phyloP scores from a whole-genome alignment of 1,140 invertebrate species.

The Drosophila subobscura region DNA sequence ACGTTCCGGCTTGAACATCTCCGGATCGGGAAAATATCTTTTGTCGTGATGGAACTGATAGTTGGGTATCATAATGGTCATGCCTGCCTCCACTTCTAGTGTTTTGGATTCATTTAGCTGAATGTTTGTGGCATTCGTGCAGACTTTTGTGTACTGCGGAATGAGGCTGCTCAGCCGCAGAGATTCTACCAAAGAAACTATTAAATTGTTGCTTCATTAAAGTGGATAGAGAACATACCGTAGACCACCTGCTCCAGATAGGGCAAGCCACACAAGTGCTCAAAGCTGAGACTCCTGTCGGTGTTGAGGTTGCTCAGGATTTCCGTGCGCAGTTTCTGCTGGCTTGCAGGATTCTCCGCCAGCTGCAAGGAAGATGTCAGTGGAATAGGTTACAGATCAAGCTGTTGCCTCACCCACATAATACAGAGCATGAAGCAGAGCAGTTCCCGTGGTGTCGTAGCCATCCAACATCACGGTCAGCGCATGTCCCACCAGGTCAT shows the following conservation, averaged over 20 bases:
- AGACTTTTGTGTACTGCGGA: constrained; percentile 69
- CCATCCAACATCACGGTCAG: constrained; percentile 86
- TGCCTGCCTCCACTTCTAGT: constrained; percentile 81
- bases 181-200: constrained; percentile 49
- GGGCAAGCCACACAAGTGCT: constrained; percentile 48
- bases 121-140: constrained; percentile 58
- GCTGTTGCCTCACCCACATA: constrained; percentile 51
- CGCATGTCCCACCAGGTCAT: constrained; percentile 86
- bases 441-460: constrained; percentile 85
- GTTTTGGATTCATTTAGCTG: constrained; percentile 31
- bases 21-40: constrained; percentile 88
- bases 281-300: constrained; percentile 40
- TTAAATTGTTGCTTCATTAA: background rate
- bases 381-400: background rate
- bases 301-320: constrained; percentile 59
- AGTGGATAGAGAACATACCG: constrained; percentile 38
- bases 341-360: constrained; percentile 42
- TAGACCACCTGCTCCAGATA: constrained; percentile 78
- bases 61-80: constrained; percentile 85
- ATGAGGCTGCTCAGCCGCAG: constrained; percentile 71
- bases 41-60: constrained; percentile 87
- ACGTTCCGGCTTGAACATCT: constrained; percentile 89
- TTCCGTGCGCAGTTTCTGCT: constrained; percentile 67
- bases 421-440: constrained; percentile 65
- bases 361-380: constrained; percentile 39